phyloP scores from a whole-genome alignment of 1,140 invertebrate species.

The Nymphalis io region DNA sequence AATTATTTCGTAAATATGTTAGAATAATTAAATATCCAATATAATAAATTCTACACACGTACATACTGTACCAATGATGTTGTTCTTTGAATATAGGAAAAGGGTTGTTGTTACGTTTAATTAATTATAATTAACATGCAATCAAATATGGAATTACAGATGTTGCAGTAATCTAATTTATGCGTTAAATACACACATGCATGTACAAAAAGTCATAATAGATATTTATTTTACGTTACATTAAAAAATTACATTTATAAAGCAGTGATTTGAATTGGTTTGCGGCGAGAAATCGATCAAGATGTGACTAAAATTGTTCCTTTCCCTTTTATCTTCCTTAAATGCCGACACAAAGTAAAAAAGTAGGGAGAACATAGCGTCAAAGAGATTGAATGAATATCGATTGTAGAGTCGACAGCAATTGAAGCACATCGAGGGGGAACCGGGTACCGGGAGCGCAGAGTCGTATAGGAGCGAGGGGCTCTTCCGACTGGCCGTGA shows the following conservation, averaged over 20 bases:
- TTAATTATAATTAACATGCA: not conserved
- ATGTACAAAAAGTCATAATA: not conserved
- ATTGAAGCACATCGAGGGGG: constrained; percentile 52
- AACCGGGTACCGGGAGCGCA: constrained; percentile 20
- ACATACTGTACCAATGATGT: too few relatives aligned
- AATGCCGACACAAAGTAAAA: constrained; percentile 71
- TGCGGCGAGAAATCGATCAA: constrained; percentile 37
- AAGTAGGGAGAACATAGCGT: constrained; percentile 72
- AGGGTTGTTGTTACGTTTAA: not conserved
- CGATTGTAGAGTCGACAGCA: constrained; percentile 76
- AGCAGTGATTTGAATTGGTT: not conserved
- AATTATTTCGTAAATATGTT: too few relatives aligned
- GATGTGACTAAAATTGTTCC: constrained; percentile 42
- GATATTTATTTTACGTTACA: not conserved
- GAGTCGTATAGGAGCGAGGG: constrained; percentile 37
- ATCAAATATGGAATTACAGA: constrained; percentile 1
- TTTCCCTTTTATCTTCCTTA: constrained; percentile 63
- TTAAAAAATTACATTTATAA: not conserved
- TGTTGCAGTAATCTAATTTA: not conserved
- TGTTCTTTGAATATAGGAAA: not conserved
- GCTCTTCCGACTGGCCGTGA: constrained; percentile 64
- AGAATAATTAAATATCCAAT: too few relatives aligned
- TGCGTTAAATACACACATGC: not conserved
- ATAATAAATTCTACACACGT: too few relatives aligned
- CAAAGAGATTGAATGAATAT: constrained; percentile 81